Base-by-base conservation (phyloP, 2,113 vertebrate species). In the Deroptyus accipitrinus region DNA sequence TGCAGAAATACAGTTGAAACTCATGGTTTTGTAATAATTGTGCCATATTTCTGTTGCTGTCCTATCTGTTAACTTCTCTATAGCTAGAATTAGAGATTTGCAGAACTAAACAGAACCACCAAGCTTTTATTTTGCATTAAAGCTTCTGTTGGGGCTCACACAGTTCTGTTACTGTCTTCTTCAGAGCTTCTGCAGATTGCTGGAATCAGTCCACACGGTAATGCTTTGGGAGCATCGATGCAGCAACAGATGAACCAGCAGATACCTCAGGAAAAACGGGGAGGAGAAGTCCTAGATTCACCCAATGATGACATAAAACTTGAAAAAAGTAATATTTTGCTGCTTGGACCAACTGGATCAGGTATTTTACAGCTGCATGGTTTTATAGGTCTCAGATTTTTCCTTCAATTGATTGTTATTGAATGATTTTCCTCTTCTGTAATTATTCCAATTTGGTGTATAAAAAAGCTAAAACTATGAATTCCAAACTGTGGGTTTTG, bases 251-350 rank as follows among this genome's bases (percentile, higher is more conserved):
- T 99, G 30, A 99, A 98, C 95, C 99, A 99, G 95, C 99, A 99
- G 92, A 97, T 98, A 75, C 98, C 98, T 94, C 99, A 99, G 96
- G 99, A 99, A 96, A 99, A 98, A 95, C 98, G 99, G 96, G 99
- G 99, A 77, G 99, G 99, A 16, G 99, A 99, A 89, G 98, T 99
- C n/a, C 96, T 99, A 93, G 99, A 99, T 98, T 99, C 99, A 37
- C 89, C 98, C 68, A 98, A 98, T 27, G 97, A 98, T n/a, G 99
- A 99, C 62, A 99, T 99, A 93, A 99, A 99, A 97, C 98, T 99
- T 97, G 99, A 99, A 97, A 99, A 99, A 97, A 99, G 99, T 98
- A 99, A 99, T 97, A 99, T 99, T 96, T 98, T 99, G 97, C 98
- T 99, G 87, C 98, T 99, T 72, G 99, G 99, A 97, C 99, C 99